Conservation (phyloP, 2,888 invertebrate species). For the Arctia plantaginis region DNA sequence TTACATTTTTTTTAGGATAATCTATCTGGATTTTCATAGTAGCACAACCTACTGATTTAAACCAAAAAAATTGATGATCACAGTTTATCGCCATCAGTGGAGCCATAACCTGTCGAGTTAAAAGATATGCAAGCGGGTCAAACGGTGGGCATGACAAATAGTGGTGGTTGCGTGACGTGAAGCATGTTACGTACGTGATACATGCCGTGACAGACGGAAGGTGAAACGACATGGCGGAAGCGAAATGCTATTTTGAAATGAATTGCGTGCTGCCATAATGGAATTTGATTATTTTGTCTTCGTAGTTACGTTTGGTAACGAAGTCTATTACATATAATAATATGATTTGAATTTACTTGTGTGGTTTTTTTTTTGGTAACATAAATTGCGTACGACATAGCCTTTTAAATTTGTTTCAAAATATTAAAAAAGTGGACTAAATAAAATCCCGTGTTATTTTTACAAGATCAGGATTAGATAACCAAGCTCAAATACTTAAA, state of each 20-base stretch:
- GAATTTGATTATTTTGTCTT: conserved; percentile 11
- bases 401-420: neutral
- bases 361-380: neutral
- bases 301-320: neutral
- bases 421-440: too few species aligned
- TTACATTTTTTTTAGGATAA: neutral
- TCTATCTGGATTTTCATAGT: neutral
- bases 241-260: conserved; percentile 21
- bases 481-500: neutral
- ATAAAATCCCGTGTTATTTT: neutral
- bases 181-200: conserved; percentile 18
- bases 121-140: conserved; percentile 52
- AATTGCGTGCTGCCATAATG: conserved; percentile 14
- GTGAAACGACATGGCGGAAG: conserved; percentile 21
- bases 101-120: conserved; percentile 13
- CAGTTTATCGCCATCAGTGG: conserved; percentile 16
- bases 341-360: neutral
- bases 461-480: neutral
- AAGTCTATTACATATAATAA: neutral
- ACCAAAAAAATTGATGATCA: too few species aligned
- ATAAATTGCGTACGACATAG: too few species aligned
- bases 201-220: conserved; percentile 27
- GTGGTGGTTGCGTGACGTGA: conserved; percentile 25
- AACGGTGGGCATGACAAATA: conserved; percentile 45
- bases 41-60: neutral